Evolutionary conservation across 2,888 invertebrate species (phyloP).

Genomic region (Seira ritae): DNA sequence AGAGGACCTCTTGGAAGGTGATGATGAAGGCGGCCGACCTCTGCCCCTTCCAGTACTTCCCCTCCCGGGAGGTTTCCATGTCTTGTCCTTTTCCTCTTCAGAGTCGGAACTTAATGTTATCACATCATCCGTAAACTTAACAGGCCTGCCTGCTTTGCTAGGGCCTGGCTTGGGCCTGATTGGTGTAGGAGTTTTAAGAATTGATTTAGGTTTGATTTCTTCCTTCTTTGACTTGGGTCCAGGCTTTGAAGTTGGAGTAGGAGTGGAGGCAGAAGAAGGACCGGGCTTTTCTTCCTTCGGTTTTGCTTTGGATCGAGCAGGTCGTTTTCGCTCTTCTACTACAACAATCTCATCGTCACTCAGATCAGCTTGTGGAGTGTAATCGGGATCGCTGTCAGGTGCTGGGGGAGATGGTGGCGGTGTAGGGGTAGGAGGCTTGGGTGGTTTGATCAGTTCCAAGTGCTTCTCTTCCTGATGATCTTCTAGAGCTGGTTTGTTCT

Average conservation of each 20-base stretch:
- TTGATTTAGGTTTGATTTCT: neutral
- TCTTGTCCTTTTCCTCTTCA: constrained; percentile 43
- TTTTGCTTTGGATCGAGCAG: neutral
- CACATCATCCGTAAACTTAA: constrained; percentile 29
- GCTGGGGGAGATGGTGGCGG: constrained; percentile 32
- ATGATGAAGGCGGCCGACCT: too few relatives aligned
- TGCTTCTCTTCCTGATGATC: constrained; percentile 46
- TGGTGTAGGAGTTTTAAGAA: neutral
- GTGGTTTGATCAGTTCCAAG: constrained; percentile 49
- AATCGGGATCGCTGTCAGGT: constrained; percentile 26
- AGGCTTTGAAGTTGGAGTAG: neutral
- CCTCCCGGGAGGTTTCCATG: constrained; percentile 34
- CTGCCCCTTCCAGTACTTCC: neutral
- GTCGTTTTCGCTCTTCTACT: constrained; percentile 46
- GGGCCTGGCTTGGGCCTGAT: neutral
- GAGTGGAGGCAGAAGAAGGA: neutral
- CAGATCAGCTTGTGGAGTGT: neutral
- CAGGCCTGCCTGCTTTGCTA: neutral
- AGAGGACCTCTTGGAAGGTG: constrained; percentile 31
- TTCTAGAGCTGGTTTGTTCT: constrained; percentile 52
- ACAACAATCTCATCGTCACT: constrained; percentile 50
- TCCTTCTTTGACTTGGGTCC: constrained; percentile 8
- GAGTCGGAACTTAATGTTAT: constrained; percentile 57
- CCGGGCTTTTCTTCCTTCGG: neutral
- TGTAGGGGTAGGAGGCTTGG: constrained; percentile 18